These are phyloP conservation scores for Apodemus sylvaticus DNA, from an alignment of 2,113 vertebrate genomes.

Conservation along the genomic window DNA sequence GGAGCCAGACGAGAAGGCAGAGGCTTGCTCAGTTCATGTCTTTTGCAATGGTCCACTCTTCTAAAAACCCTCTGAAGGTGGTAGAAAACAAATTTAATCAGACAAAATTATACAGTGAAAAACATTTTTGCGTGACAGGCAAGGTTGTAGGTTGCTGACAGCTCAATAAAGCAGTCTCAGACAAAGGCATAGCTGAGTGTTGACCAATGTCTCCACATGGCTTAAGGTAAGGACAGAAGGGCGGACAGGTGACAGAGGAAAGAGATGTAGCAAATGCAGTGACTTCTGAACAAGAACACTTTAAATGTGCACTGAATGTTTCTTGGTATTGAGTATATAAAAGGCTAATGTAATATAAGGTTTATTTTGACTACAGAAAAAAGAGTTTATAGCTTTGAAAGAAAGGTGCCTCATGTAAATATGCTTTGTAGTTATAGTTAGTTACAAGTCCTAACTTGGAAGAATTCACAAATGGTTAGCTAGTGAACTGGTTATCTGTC, in stretches of 20 bases:
- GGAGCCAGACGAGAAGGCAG: background rate
- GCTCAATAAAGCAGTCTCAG: background rate
- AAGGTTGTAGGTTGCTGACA: background rate
- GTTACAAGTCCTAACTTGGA: constrained; percentile 22
- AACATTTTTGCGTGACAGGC: constrained; percentile 19
- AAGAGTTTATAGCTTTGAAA: constrained; percentile 76
- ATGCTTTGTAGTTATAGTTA: constrained; percentile 48
- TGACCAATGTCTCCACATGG: constrained; percentile 37
- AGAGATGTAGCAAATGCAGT: constrained; percentile 64
- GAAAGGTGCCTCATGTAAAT: constrained; percentile 71
- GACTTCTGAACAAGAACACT: constrained; percentile 72
- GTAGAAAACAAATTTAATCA: constrained; percentile 38
- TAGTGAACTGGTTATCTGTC: no score
- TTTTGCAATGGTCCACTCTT: constrained; percentile 54
- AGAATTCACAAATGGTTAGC: constrained; percentile 44
- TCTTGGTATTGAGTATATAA: constrained; percentile 74
- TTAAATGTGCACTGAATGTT: constrained; percentile 75
- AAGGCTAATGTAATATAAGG: constrained; percentile 63
- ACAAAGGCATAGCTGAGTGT: constrained; percentile 78
- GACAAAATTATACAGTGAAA: background rate
- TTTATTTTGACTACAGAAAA: constrained; percentile 75
- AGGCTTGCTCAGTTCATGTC: background rate
- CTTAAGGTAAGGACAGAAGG: background rate
- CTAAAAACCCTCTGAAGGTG: constrained; percentile 47
- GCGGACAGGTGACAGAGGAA: constrained; percentile 63